phyloP scores from a whole-genome alignment of 2,888 invertebrate genomes.

The Tetrapedia diversipes region DNA sequence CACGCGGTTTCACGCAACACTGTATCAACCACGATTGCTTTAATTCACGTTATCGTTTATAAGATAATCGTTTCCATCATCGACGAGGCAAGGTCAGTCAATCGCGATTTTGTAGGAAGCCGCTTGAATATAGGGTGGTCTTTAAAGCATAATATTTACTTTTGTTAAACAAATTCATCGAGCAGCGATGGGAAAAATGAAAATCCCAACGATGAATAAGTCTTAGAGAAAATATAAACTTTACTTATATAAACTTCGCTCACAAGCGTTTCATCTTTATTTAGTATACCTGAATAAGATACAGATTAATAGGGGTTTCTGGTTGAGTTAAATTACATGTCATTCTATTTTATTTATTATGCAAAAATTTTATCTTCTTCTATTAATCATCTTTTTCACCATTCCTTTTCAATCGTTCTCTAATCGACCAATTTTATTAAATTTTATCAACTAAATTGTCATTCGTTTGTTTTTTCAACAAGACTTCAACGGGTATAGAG shows the following conservation, averaged over 20 bases:
- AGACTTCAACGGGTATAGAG: too few species aligned
- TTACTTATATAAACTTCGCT: too few species aligned
- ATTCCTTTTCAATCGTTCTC: background rate
- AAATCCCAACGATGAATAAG: too few species aligned
- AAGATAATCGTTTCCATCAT: slow-evolving; percentile 38
- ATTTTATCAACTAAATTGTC: background rate
- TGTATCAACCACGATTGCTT: slow-evolving; percentile 34
- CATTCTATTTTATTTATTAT: background rate
- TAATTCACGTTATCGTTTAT: slow-evolving; percentile 54
- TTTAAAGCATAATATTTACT: background rate
- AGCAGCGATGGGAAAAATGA: background rate
- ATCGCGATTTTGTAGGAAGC: slow-evolving; percentile 32
- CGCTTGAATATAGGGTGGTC: slow-evolving; percentile 12
- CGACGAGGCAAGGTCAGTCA: slow-evolving; percentile 42
- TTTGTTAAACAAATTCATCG: background rate
- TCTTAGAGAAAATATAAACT: too few species aligned
- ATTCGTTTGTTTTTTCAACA: too few species aligned
- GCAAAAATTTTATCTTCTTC: background rate
- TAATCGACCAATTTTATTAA: too few species aligned
- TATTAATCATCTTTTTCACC: background rate
- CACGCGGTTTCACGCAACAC: slow-evolving; percentile 7
- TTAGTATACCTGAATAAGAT: too few species aligned
- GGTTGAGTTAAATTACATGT: too few species aligned
- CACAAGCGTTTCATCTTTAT: too few species aligned
- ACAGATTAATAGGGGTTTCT: too few species aligned